A percentile compares a stretch with the other conserved stretches of the same genome.
These are phyloP conservation scores for Chaetops frenatus DNA, from an alignment of 2,113 vertebrate species.

Conservation along the genomic window DNA sequence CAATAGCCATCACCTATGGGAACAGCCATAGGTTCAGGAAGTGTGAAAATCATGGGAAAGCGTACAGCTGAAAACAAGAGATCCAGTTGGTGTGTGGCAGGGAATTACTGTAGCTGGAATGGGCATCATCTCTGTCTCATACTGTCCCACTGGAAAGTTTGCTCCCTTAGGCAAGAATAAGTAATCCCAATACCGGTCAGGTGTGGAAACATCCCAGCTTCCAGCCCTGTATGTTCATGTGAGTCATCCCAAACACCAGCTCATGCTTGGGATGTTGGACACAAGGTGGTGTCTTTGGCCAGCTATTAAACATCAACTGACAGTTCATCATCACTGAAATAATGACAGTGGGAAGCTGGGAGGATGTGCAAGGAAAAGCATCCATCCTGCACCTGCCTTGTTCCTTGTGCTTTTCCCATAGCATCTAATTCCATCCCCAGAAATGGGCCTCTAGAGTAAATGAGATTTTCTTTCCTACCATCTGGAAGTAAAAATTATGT, in stretches of 20 bases:
- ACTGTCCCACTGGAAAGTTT: neutral
- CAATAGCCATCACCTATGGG: constrained; percentile 90
- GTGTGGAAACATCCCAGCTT: neutral
- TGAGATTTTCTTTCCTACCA: neutral
- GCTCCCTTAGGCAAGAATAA: neutral
- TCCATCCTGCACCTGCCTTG: neutral
- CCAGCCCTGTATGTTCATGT: neutral
- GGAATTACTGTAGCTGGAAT: neutral
- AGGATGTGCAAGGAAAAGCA: neutral
- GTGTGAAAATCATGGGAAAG: neutral
- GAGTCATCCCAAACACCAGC: neutral
- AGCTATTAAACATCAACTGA: neutral
- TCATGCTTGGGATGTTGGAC: neutral
- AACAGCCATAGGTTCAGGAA: neutral
- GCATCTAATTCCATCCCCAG: neutral
- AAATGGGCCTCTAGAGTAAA: neutral
- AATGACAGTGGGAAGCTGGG: rapidly evolving
- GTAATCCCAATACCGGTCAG: neutral
- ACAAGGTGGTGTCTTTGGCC: neutral
- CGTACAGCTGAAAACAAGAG: neutral
- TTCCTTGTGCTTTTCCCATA: neutral
- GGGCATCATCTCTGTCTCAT: neutral
- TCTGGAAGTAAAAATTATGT: neutral
- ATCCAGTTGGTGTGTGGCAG: neutral
- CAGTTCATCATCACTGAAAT: neutral